Percentiles rank a stretch among this genome's conserved stretches.
These are phyloP conservation scores for Burhinus oedicnemus DNA, from an alignment of 2,113 vertebrate species.

Conservation along the genomic window DNA sequence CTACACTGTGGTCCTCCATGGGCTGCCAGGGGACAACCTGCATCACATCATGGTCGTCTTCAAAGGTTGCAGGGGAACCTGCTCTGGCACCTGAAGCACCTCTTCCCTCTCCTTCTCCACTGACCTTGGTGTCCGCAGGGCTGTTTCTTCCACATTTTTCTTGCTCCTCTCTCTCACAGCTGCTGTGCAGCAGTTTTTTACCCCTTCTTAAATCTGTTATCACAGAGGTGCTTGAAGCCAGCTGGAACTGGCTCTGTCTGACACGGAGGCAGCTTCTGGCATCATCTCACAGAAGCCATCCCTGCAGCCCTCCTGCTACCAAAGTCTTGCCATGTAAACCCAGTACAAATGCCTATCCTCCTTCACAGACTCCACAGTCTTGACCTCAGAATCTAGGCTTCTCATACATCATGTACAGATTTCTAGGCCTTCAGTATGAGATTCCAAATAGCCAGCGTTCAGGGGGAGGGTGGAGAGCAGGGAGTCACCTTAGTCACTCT, in stretches of 20 bases:
- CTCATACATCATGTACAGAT: background rate
- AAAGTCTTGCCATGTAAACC: background rate
- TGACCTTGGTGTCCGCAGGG: background rate
- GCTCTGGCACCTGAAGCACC: fast-evolving
- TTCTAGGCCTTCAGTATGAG: background rate
- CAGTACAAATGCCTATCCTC: background rate
- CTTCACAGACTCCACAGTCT: background rate
- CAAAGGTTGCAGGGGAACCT: background rate
- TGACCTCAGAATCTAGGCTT: background rate
- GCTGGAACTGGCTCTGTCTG: background rate
- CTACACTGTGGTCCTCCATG: fast-evolving
- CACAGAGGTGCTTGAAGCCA: background rate
- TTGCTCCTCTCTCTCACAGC: background rate
- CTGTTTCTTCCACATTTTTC: background rate
- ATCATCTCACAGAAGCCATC: background rate
- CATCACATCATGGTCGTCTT: background rate
- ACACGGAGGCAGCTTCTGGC: background rate
- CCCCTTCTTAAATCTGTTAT: background rate
- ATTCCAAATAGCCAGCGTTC: background rate
- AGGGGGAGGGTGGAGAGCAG: background rate
- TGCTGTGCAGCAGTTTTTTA: background rate
- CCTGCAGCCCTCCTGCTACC: background rate
- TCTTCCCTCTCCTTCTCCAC: background rate
- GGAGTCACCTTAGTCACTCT: background rate
- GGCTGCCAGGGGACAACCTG: background rate